Evolutionary conservation across 2,888 invertebrate genomes (phyloP).

Genomic region (Calliopum simillimum): DNA sequence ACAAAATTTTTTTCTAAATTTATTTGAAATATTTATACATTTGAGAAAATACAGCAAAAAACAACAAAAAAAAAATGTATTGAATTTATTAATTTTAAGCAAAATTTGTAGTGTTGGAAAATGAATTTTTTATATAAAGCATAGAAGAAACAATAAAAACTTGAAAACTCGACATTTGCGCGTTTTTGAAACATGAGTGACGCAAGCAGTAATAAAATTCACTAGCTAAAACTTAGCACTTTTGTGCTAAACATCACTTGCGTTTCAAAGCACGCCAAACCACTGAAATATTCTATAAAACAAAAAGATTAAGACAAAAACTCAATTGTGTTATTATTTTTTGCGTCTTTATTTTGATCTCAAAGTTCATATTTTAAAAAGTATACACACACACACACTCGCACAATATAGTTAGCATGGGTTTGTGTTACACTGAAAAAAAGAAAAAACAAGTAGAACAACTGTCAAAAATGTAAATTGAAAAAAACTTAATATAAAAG

Average conservation of each 20-base stretch:
- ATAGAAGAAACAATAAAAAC: constrained; percentile 37
- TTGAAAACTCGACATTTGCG: neutral
- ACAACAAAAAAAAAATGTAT: constrained; percentile 49
- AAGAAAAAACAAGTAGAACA: constrained; percentile 1
- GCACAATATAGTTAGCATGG: neutral
- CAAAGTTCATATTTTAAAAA: constrained; percentile 42
- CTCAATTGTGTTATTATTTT: constrained; percentile 51
- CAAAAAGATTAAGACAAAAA: constrained; percentile 37
- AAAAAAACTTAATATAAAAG: neutral
- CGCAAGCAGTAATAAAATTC: too few relatives aligned
- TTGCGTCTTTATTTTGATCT: constrained; percentile 61
- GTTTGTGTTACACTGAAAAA: neutral
- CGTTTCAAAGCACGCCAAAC: too few relatives aligned
- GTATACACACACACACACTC: neutral
- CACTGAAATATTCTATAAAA: constrained; percentile 35
- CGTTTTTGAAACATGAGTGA: too few relatives aligned
- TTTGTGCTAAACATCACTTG: too few relatives aligned
- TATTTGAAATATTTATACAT: constrained; percentile 1
- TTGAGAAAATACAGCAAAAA: constrained; percentile 9
- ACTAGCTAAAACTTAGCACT: too few relatives aligned
- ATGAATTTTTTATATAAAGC: constrained; percentile 36
- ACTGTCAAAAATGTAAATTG: neutral
- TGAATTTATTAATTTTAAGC: constrained; percentile 61
- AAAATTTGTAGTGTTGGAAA: constrained; percentile 34
- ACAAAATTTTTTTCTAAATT: constrained; percentile 17